Evolutionary conservation across 2,888 invertebrate species (phyloP).

Genomic region (Sylvicola cinctus): DNA sequence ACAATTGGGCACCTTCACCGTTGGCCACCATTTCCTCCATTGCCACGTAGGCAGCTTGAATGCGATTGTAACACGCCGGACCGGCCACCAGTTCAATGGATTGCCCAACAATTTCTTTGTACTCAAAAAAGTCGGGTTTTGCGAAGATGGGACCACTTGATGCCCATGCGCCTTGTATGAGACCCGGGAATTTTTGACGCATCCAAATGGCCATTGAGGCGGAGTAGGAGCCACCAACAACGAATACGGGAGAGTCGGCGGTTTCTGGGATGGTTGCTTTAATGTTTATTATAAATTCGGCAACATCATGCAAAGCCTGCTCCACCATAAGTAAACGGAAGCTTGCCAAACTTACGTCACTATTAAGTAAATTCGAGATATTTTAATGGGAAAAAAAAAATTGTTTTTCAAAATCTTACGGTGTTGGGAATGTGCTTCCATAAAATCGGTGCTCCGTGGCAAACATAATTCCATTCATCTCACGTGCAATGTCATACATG

Average conservation of each 20-base stretch:
- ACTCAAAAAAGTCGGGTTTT: constrained; percentile 34
- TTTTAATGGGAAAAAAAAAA: background rate
- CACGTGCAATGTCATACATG: constrained; percentile 35
- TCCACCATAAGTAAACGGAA: constrained; percentile 38
- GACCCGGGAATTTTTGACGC: constrained; percentile 39
- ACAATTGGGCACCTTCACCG: constrained; percentile 14
- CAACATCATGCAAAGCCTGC: constrained; percentile 44
- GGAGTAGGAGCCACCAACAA: constrained; percentile 46
- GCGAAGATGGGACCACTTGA: constrained; percentile 46
- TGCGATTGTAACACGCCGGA: constrained; percentile 16
- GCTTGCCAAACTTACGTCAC: constrained; percentile 32
- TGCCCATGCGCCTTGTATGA: constrained; percentile 35
- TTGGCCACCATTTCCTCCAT: constrained; percentile 15
- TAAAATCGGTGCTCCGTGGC: constrained; percentile 70
- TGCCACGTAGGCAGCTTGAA: constrained; percentile 16
- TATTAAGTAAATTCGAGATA: constrained; percentile 14
- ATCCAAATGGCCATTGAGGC: constrained; percentile 49
- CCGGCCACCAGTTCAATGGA: constrained; percentile 19
- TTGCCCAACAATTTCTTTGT: constrained; percentile 20
- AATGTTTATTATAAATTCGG: constrained; percentile 35
- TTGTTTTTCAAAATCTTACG: constrained; percentile 26
- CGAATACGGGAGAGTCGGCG: constrained; percentile 25
- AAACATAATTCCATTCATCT: constrained; percentile 39
- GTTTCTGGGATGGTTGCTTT: constrained; percentile 20
- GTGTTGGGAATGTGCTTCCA: constrained; percentile 47